Percentiles rank a stretch among this genome's conserved stretches.
phyloP scores from a whole-genome alignment of 2,113 vertebrate genomes.

The Ia io region DNA sequence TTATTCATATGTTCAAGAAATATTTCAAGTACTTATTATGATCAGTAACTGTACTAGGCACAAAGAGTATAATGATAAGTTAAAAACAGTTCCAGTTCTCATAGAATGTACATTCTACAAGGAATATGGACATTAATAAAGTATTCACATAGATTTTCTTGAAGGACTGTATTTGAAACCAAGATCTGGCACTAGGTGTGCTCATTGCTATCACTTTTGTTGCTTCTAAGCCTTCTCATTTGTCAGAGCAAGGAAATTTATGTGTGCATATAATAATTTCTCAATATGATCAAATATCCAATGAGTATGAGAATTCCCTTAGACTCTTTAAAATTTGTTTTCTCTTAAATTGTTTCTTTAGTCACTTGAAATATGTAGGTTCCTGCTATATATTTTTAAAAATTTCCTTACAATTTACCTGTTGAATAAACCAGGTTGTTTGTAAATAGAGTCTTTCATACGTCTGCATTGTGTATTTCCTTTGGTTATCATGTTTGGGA shows the following conservation, averaged over 20 bases:
- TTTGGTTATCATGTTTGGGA: background rate
- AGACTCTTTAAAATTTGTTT: background rate
- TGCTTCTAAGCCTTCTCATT: background rate
- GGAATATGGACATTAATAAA: background rate
- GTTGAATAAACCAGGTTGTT: background rate
- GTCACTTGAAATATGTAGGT: background rate
- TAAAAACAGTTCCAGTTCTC: background rate
- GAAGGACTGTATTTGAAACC: background rate
- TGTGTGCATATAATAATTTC: background rate
- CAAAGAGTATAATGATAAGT: background rate
- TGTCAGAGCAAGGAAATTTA: background rate
- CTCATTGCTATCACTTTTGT: background rate
- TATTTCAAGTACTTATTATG: background rate
- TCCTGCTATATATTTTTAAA: background rate
- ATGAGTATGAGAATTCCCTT: background rate
- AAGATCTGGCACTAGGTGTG: background rate
- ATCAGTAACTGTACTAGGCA: background rate
- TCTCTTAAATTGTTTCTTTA: background rate
- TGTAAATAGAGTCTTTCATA: background rate
- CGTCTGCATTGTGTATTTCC: background rate
- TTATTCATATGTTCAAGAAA: background rate
- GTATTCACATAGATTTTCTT: background rate
- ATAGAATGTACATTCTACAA: background rate
- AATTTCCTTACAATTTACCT: background rate
- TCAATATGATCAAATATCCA: background rate